Evolutionary conservation across 2,797 vertebrate species (phyloP).

Genomic region (Antrozous pallidus): DNA sequence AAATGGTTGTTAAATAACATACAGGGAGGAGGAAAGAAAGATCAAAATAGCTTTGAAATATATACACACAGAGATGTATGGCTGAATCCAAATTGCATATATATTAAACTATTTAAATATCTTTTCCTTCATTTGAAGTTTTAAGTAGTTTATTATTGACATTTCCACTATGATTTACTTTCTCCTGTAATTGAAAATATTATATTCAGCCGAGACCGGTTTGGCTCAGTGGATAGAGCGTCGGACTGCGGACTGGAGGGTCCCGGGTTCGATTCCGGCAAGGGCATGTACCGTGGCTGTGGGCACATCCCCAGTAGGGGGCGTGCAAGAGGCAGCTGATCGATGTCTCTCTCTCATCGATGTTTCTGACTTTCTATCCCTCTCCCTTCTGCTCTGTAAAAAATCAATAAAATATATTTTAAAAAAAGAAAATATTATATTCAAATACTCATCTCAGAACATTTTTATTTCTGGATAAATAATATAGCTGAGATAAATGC

Average conservation of each 20-base stretch:
- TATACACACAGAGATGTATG: background rate
- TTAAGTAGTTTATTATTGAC: slow-evolving; percentile 1
- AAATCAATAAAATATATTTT: too few relatives aligned
- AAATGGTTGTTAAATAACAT: background rate
- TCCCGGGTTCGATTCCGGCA: too few relatives aligned
- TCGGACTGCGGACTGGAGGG: too few relatives aligned
- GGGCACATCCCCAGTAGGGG: too few relatives aligned
- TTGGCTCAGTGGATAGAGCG: too few relatives aligned
- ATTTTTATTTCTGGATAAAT: background rate
- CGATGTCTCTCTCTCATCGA: too few relatives aligned
- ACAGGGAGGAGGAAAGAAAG: background rate
- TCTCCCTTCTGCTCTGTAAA: too few relatives aligned
- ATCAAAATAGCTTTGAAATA: background rate
- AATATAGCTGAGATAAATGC: background rate
- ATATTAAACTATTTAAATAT: background rate
- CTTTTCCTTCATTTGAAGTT: slow-evolving; percentile 26
- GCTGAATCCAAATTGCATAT: background rate
- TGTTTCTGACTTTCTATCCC: too few relatives aligned
- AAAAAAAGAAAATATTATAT: slow-evolving; percentile 1
- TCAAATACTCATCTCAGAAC: background rate
- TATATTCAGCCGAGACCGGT: too few relatives aligned
- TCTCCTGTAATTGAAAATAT: background rate
- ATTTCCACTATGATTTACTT: background rate
- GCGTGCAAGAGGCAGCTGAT: too few relatives aligned
- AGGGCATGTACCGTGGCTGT: too few relatives aligned